phyloP scores from a whole-genome alignment of 2,888 invertebrate genomes.

The Branchipolynoe longqiensis region DNA sequence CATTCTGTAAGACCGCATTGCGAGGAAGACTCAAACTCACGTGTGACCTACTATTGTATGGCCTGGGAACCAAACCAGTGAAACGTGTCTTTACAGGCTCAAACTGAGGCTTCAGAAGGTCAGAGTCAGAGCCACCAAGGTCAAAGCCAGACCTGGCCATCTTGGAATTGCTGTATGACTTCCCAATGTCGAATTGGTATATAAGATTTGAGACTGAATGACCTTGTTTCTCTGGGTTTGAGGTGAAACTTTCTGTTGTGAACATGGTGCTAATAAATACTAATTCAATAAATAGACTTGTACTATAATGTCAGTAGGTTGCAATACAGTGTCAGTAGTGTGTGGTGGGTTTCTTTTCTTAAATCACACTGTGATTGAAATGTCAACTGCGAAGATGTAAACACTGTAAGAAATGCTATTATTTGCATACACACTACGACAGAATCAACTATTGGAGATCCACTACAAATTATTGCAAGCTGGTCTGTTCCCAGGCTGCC shows the following conservation, averaged over 20 bases:
- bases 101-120: not conserved
- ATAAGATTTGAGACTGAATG: constrained; percentile 17
- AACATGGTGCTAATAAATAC: constrained; percentile 10
- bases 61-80: constrained; percentile 4
- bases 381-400: too few relatives aligned
- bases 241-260: not conserved
- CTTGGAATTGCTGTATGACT: constrained; percentile 1
- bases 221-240: constrained; percentile 12
- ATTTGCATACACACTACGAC: too few relatives aligned
- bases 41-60: not conserved
- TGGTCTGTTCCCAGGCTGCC: too few relatives aligned
- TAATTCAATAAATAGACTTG: not conserved
- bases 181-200: constrained; percentile 23
- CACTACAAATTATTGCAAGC: too few relatives aligned
- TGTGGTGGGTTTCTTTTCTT: too few relatives aligned
- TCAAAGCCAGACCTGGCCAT: not conserved
- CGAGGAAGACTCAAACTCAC: constrained; percentile 22
- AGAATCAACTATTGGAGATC: too few relatives aligned
- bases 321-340: too few relatives aligned
- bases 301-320: too few relatives aligned
- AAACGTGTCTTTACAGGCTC: constrained; percentile 7
- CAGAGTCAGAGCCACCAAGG: constrained; percentile 1
- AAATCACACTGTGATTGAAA: too few relatives aligned
- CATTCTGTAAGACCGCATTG: too few relatives aligned
- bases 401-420: too few relatives aligned